Percentiles rank a stretch among this genome's conserved stretches.
Evolutionary conservation across 2,797 vertebrate genomes (phyloP).

Genomic region (Poeciliopsis paucimaculata): DNA sequence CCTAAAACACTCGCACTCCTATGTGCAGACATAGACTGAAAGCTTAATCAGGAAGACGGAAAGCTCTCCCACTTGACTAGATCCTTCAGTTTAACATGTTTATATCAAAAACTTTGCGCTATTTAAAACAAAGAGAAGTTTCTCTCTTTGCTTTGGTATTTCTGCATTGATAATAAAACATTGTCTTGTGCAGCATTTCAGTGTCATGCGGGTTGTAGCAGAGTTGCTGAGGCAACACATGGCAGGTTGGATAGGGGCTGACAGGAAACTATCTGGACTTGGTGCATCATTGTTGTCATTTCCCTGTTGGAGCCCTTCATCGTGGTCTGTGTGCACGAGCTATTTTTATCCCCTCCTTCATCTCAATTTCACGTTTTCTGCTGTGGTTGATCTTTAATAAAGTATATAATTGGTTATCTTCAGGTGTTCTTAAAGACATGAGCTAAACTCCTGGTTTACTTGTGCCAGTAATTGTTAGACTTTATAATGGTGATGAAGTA

Average conservation of each 20-base stretch:
- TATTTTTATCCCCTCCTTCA: not conserved
- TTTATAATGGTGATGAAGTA: not conserved
- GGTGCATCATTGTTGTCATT: slow-evolving; percentile 48
- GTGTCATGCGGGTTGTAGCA: slow-evolving; percentile 7
- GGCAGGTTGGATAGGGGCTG: slow-evolving; percentile 35
- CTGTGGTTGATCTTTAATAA: not conserved
- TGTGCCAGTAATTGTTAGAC: not conserved
- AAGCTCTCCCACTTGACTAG: not conserved
- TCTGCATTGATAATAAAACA: slow-evolving; percentile 11
- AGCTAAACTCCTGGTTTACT: not conserved
- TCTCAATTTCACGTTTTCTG: not conserved
- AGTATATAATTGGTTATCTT: no score
- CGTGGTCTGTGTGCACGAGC: slow-evolving; percentile 19
- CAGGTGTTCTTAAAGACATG: not conserved
- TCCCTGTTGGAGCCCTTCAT: slow-evolving; percentile 55
- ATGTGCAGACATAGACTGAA: slow-evolving; percentile 9
- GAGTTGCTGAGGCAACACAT: slow-evolving; percentile 44
- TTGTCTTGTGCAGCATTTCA: slow-evolving; percentile 1
- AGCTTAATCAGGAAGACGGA: slow-evolving; percentile 7
- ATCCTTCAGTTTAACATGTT: not conserved
- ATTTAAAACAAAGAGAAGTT: slow-evolving; percentile 5
- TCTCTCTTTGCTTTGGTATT: not conserved
- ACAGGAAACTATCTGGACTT: slow-evolving; percentile 61
- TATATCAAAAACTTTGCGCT: not conserved
- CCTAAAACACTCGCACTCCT: slow-evolving; percentile 19